Evolutionary conservation across 2,797 vertebrate species (phyloP), one percentile per base, ranked within the genome.

Genomic region (Urocyon cinereoargenteus): DNA sequence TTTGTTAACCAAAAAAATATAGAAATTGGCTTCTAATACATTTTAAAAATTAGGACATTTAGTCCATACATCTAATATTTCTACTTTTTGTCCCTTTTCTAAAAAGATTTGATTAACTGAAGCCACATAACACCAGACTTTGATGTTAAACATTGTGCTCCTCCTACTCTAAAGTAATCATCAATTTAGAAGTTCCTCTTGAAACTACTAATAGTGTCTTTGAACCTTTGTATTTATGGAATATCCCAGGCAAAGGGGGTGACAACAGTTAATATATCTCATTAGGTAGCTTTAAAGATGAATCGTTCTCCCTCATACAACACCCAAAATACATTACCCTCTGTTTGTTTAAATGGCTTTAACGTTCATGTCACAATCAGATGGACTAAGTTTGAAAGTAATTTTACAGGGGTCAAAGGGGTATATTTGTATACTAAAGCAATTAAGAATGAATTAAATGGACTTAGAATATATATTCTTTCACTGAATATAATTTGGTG

Each of bases 111-210:
- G 68, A 89, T 96, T 94, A 93, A 93, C 49, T 64, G n/a, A 92
- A 97, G 55, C 26, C 22, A 86, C 28, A 89, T 34, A 82, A 91
- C 61, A 40, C 9, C 16, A 68, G 77, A 86, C 91, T 96, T 91
- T 93, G 68, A 91, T 93, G 21, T 90, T 59, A 94, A 91, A 94
- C 55, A 62, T 9, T 45, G 15, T 64, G 24, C 26, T 19, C 55
- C 55, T 96, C 9, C 13, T 73, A 24, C 36, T 94, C 66, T 81
- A 88, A 95, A 85, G 75, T 36, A 84, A 87, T 85, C n/a, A 91
- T 83, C 59, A 96, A n/a, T 73, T 94, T 94, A 34, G 61, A 85
- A 72, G 53, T 93, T 87, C 28, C 62, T 96, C 95, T 96, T 97
- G 75, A 96, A 96, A 93, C 18, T 81, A 40, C 31, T 90, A 45